Base-by-base conservation (phyloP, 2,797 vertebrate genomes). In the Gallirallus australis region DNA sequence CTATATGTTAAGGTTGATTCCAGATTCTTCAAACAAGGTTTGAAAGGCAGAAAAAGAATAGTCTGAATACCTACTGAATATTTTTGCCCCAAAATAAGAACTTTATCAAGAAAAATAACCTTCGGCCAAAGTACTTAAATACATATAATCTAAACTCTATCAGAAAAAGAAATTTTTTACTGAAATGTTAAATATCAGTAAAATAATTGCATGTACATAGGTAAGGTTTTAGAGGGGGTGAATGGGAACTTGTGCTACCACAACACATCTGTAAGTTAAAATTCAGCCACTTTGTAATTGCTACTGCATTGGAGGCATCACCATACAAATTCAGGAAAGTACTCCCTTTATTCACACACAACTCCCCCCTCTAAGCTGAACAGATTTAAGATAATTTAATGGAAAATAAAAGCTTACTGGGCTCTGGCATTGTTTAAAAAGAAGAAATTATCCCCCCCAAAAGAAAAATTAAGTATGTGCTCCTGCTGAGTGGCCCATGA, bases 161-260 rank as follows among this genome's bases (percentile, higher is more conserved):
- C 50, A 79, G 47, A 72, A 76, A 86, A 79, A 80, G 20, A 57
- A 91, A 27, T 12, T 11, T 70, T 79, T 86, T 24, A 50, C 31
- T 47, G 63, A 78, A 81, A 91, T 30, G 33, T n/a, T 68, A 89
- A 68, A 27, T n/a, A 40, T 42, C 70, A 82, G 47, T 30, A 70
- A 91, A 93, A 77, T 64, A 72, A 96, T 68, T 45, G 68, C 66
- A 90, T 23, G 59, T 72, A 81, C 52, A 20, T 0, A 50, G 15
- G 52, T 40, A 63, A 83, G 72, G 9, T 89, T 93, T 79, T 27
- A 86, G 33, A 83, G 42, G 20, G 64, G 39, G 54, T 2, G 16
- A 94, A 82, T 18, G 83, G 73, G 75, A 87, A 90, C 33, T 75
- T 66, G 31, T 82, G 69, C 77, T 86, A 93, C n/a, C 66, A 82